A percentile compares a stretch with the other conserved stretches of the same genome.
phyloP scores from a whole-genome alignment of 1,140 invertebrate species.

The Diploscapter pachys region DNA sequence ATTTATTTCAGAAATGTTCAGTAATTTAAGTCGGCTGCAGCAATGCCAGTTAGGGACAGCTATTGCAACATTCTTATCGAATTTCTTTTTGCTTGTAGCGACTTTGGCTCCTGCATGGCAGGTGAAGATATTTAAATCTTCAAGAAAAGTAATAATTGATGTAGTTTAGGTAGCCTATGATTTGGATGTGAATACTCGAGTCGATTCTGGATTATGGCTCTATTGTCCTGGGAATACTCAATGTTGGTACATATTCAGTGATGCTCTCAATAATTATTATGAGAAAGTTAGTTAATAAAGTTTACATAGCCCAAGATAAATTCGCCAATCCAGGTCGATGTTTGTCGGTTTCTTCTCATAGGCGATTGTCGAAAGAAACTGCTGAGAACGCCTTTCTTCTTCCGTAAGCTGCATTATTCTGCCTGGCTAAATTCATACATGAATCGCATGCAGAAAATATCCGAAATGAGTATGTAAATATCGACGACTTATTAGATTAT shows the following conservation, averaged over 20 bases:
- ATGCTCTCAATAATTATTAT: constrained; percentile 50
- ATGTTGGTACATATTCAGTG: constrained; percentile 58
- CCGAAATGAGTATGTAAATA: too few relatives aligned
- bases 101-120: constrained; percentile 55
- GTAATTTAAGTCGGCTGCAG: neutral
- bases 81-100: constrained; percentile 48
- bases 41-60: constrained; percentile 21
- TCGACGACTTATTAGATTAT: neutral
- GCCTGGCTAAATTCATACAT: too few relatives aligned
- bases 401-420: constrained; percentile 35
- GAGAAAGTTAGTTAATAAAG: constrained; percentile 26
- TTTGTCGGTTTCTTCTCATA: constrained; percentile 56
- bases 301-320: neutral
- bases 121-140: constrained; percentile 24
- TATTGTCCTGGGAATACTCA: constrained; percentile 52
- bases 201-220: constrained; percentile 54
- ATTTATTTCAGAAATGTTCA: too few relatives aligned
- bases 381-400: constrained; percentile 55
- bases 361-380: constrained; percentile 56
- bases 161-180: constrained; percentile 52
- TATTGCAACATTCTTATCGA: constrained; percentile 28
- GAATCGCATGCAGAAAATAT: too few relatives aligned
- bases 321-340: constrained; percentile 43
- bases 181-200: constrained; percentile 42
- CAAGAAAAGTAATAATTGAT: constrained; percentile 6